A percentile compares a stretch with the other conserved stretches of the same genome.
These are phyloP conservation scores for Sympetrum striolatum DNA, from an alignment of 2,888 invertebrate genomes.

Conservation along the genomic window DNA sequence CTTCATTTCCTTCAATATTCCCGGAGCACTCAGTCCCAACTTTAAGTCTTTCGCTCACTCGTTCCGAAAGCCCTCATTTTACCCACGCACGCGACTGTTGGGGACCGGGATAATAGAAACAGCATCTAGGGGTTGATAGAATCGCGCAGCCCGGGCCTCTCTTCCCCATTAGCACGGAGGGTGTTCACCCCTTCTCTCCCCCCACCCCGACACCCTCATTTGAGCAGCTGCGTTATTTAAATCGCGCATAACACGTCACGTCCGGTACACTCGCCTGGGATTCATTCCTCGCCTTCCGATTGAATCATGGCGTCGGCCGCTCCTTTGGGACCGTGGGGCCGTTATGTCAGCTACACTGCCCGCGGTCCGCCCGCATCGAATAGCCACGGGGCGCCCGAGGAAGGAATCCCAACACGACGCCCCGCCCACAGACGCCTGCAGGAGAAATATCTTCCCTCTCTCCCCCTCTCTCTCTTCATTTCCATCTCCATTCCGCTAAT, in stretches of 20 bases:
- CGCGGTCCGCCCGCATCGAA: constrained; percentile 13
- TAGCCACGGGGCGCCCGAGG: neutral
- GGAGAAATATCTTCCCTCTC: neutral
- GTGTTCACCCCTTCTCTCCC: neutral
- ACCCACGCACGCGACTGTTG: neutral
- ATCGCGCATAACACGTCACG: constrained; percentile 38
- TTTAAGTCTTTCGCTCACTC: neutral
- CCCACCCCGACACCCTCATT: neutral
- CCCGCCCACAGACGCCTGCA: neutral
- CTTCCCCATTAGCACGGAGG: neutral
- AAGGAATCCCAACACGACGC: neutral
- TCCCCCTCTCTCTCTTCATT: too few relatives aligned
- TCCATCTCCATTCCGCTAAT: too few relatives aligned
- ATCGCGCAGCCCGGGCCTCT: neutral
- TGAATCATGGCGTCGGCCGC: constrained; percentile 15
- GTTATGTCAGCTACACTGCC: constrained; percentile 42
- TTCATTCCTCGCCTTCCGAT: neutral
- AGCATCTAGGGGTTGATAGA: neutral
- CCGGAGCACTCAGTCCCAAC: neutral
- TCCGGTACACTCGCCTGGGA: constrained; percentile 32
- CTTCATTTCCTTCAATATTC: neutral
- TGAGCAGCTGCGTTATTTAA: constrained; percentile 41
- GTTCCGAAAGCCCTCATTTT: neutral
- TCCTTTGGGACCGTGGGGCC: neutral
- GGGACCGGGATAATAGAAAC: neutral